phyloP scores from a whole-genome alignment of 2,797 vertebrate species.

The Anguilla megastoma region DNA sequence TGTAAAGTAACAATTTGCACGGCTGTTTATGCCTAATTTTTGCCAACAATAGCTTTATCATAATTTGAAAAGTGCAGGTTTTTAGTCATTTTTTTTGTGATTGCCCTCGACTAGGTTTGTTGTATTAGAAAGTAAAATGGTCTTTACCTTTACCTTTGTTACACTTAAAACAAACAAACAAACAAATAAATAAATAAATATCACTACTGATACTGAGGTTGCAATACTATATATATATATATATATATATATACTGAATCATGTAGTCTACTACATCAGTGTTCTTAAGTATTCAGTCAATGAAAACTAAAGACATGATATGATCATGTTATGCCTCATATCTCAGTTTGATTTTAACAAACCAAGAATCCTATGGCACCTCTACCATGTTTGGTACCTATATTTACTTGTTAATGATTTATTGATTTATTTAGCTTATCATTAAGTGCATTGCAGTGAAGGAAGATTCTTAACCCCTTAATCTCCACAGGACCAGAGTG shows the following conservation, averaged over 20 bases:
- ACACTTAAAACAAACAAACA: not conserved
- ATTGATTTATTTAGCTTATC: not conserved
- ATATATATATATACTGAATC: not conserved
- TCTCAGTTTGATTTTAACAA: not conserved
- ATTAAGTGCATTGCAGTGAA: not conserved
- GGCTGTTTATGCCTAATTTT: slow-evolving; percentile 24
- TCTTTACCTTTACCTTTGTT: not conserved
- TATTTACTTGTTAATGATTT: not conserved
- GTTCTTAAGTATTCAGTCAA: not conserved
- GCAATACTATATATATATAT: not conserved
- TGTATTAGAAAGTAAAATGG: slow-evolving; percentile 7
- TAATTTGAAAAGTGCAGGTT: slow-evolving; percentile 27
- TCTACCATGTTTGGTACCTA: not conserved
- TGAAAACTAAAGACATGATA: not conserved
- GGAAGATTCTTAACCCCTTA: not conserved
- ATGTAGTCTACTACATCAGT: not conserved
- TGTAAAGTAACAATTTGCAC: slow-evolving; percentile 29
- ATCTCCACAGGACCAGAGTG: too few relatives aligned
- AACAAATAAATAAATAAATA: not conserved
- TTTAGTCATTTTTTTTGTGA: slow-evolving; percentile 10
- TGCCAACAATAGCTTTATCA: slow-evolving; percentile 22
- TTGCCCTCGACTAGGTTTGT: slow-evolving; percentile 3
- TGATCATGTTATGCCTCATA: not conserved
- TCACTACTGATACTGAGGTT: not conserved
- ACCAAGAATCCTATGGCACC: not conserved